Evolutionary conservation across 2,113 vertebrate species (phyloP).

Genomic region (Onychorhynchus coronatus): DNA sequence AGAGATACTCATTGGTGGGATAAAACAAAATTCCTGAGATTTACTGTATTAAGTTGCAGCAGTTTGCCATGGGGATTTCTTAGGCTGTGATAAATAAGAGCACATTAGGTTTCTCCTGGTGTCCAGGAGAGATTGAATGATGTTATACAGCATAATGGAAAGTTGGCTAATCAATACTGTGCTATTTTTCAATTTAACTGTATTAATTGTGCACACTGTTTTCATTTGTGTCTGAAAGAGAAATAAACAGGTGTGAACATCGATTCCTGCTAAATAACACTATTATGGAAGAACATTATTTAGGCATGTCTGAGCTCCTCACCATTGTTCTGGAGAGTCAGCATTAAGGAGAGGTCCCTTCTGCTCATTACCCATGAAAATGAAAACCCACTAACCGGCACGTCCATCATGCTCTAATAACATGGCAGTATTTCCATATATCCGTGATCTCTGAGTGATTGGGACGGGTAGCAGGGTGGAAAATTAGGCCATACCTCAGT

Average conservation of each 20-base stretch:
- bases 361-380: slow-evolving; percentile 1
- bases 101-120: neutral
- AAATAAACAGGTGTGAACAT: slow-evolving; percentile 56
- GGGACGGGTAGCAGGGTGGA: neutral
- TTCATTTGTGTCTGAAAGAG: slow-evolving; percentile 32
- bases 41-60: neutral
- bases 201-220: slow-evolving; percentile 32
- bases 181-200: slow-evolving; percentile 30
- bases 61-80: neutral
- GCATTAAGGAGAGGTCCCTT: neutral
- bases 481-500: neutral
- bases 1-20: neutral
- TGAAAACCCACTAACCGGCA: neutral
- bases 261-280: slow-evolving; percentile 12
- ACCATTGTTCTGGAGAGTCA: neutral
- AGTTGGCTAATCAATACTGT: slow-evolving; percentile 45
- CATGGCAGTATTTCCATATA: neutral
- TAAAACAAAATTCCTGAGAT: neutral
- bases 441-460: neutral
- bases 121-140: slow-evolving; percentile 6
- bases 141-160: slow-evolving; percentile 26
- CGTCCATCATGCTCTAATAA: neutral
- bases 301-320: neutral
- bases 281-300: slow-evolving; percentile 4
- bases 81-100: neutral